Evolutionary conservation across 2,888 invertebrate genomes (phyloP).

Genomic region (Melanostoma mellinum): DNA sequence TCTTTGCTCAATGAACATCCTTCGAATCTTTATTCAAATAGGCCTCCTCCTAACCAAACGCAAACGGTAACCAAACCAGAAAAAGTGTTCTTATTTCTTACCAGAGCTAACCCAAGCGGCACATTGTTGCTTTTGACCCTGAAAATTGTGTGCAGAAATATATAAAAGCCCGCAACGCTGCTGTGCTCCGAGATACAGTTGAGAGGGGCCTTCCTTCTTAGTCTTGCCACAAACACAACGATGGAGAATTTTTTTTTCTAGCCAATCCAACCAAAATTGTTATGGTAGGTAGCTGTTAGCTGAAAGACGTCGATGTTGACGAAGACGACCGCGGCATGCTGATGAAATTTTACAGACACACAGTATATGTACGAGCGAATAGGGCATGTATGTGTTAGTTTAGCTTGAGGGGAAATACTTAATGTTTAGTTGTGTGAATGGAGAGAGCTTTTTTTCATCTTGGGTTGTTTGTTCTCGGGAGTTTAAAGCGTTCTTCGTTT

Average conservation of each 20-base stretch:
- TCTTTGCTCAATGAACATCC: not conserved
- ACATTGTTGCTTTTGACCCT: conserved; percentile 73
- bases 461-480: not conserved
- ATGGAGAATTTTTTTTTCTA: conserved; percentile 23
- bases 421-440: conserved; percentile 2
- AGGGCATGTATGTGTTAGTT: conserved; percentile 10
- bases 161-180: conserved; percentile 66
- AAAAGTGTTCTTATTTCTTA: not conserved
- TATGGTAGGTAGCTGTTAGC: not conserved
- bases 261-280: conserved; percentile 19
- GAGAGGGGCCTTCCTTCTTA: conserved; percentile 6
- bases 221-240: conserved; percentile 34
- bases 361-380: conserved; percentile 1
- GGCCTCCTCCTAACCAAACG: conserved; percentile 19
- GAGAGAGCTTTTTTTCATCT: conserved; percentile 49
- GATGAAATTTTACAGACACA: conserved; percentile 6
- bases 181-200: conserved; percentile 43
- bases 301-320: conserved; percentile 17
- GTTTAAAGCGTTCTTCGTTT: conserved; percentile 67
- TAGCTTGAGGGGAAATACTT: conserved; percentile 38
- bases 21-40: conserved; percentile 1
- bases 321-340: not conserved
- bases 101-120: conserved; percentile 44
- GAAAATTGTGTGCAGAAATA: conserved; percentile 69
- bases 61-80: not conserved